Conservation (phyloP, 2,113 vertebrate species). For the Ptilorrhoa leucosticta region DNA sequence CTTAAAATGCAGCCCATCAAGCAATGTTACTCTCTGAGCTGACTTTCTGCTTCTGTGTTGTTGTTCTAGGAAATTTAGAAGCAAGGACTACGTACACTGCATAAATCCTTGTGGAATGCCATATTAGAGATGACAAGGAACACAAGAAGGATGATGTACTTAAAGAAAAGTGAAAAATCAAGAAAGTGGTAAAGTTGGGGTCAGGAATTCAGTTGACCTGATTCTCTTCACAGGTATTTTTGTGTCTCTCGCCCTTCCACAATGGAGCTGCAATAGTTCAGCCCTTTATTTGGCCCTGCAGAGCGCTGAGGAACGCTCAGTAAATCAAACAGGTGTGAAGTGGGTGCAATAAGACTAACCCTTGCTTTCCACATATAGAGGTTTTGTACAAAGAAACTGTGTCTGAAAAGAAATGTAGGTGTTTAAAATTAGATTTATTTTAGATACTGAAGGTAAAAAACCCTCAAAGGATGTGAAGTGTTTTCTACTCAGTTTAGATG, state of each 20-base stretch:
- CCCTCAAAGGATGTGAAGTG: not conserved
- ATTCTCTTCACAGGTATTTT: not conserved
- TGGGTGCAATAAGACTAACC: not conserved
- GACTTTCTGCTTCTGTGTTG: not conserved
- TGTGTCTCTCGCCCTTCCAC: not conserved
- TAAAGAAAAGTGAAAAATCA: not conserved
- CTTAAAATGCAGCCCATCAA: not conserved
- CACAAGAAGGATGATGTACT: not conserved
- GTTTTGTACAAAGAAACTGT: not conserved
- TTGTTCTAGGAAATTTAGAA: not conserved
- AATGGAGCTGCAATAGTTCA: not conserved
- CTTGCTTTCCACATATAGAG: not conserved
- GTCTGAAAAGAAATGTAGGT: constrained; percentile 2
- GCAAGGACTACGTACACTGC: not conserved
- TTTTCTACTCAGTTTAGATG: constrained; percentile 11
- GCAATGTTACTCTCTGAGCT: not conserved
- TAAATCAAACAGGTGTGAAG: constrained; percentile 14
- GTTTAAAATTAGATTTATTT: constrained; percentile 43
- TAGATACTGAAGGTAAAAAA: not conserved
- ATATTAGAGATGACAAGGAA: not conserved
- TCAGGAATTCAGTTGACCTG: not conserved
- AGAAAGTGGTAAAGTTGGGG: not conserved
- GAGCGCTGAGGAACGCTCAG: not conserved
- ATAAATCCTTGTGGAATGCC: not conserved
- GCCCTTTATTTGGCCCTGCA: not conserved